These are phyloP conservation scores for Parapristionchus giblindavisi DNA, from an alignment of 2,888 invertebrate genomes.

Conservation along the genomic window DNA sequence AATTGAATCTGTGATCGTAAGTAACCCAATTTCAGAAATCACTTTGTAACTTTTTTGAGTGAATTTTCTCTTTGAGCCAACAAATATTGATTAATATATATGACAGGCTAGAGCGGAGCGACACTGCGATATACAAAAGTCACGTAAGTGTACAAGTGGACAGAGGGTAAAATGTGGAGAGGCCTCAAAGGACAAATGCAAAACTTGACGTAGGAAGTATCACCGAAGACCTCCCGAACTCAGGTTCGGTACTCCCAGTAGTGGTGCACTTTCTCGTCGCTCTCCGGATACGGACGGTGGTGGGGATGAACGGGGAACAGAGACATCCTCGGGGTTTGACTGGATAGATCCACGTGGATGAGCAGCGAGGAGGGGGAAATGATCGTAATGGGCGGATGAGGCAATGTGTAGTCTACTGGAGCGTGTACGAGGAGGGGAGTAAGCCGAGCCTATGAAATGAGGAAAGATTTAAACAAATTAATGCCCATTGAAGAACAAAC, in stretches of 20 bases:
- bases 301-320: not conserved
- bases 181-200: too few species aligned
- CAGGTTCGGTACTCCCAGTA: not conserved
- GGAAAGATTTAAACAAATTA: not conserved
- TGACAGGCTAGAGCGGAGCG: too few species aligned
- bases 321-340: constrained; percentile 7
- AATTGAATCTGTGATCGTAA: too few species aligned
- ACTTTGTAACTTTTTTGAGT: too few species aligned
- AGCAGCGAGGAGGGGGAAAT: not conserved
- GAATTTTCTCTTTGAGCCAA: too few species aligned
- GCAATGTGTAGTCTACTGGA: constrained; percentile 2
- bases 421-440: constrained; percentile 26
- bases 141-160: too few species aligned
- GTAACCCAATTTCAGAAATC: too few species aligned
- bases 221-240: too few species aligned
- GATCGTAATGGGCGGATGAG: not conserved
- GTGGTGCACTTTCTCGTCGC: not conserved
- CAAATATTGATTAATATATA: too few species aligned
- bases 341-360: constrained; percentile 21
- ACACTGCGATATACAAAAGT: too few species aligned
- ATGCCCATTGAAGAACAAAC: not conserved
- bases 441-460: constrained; percentile 12
- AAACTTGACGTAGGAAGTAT: too few species aligned
- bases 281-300: not conserved
- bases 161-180: too few species aligned